phyloP scores from a whole-genome alignment of 23 tunicate species.

The Styela clava region DNA sequence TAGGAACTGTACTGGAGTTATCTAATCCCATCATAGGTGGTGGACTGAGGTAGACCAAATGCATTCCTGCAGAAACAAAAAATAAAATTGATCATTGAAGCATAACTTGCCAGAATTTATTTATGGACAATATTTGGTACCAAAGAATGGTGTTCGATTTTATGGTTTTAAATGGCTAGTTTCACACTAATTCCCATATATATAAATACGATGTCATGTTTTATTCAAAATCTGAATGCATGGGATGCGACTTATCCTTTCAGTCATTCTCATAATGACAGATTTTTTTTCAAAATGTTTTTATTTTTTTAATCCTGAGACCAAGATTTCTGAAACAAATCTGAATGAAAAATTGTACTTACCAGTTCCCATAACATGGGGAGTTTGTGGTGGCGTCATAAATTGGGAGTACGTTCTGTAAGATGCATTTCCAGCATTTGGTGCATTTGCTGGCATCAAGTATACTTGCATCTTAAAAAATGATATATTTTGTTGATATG shows the following conservation, averaged over 20 bases:
- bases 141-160: no score
- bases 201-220: no score
- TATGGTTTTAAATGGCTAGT: no score
- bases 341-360: no score
- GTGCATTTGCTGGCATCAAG: constrained; percentile 21
- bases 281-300: no score
- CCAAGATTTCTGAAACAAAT: no score
- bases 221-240: no score
- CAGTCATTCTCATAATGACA: no score
- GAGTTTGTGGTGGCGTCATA: constrained; percentile 27
- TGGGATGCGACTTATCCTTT: no score
- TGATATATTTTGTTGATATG: background rate
- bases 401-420: constrained; percentile 16
- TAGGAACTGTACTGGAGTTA: background rate
- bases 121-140: no score
- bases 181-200: no score
- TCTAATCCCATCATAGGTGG: constrained; percentile 17
- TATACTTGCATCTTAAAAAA: constrained; percentile 25
- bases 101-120: background rate
- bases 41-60: constrained; percentile 33
- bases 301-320: no score
- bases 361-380: constrained; percentile 32
- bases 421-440: background rate
- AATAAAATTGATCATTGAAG: background rate
- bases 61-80: constrained; percentile 6